Base-by-base conservation (phyloP, 2,888 invertebrate genomes). In the Mayetiola destructor region DNA sequence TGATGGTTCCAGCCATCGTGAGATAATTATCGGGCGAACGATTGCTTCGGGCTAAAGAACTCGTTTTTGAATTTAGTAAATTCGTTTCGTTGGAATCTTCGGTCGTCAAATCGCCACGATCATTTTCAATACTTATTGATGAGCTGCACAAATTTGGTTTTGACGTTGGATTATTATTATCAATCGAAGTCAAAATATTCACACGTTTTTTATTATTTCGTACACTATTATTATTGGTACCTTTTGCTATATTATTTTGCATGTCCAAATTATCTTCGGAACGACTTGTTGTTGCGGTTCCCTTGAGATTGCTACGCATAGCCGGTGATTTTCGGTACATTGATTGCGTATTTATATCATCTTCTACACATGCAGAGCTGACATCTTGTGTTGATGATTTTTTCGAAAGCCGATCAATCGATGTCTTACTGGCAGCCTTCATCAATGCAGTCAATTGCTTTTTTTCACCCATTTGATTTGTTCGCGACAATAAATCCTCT, bases 1-100 rank as follows among this genome's bases (percentile, higher is more conserved):
- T 84, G 10, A 85, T 82, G 9, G 85, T 85, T 6, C 85, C 85
- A 1, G 80, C 80, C 80, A 81, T 80, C 2, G 83, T 84, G 52
- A 84, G 72, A 64, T 81, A 82, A 21, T 77, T 75, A 61, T 80
- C 80, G 64, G 73, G 48, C 14, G 27, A 48, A n/a, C 48, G 48
- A n/a, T n/a, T n/a, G 2, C 75, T 2, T 75, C 48, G 48, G 5
- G 48, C 27, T 27, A 48, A 48, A n/a, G 48, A 27, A 48, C 48
- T 27, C 23, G 5, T 27, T 27, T 48, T 48, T n/a, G 48, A 23
- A 48, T 48, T 48, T 12, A 48, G 27, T n/a, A 48, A n/a, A 48
- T 48, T 48, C 48, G 18, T 16, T 69, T 67, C 53, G 74, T 60
- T 27, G 3, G 37, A 21, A 14, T 14, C 20, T 10, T 23, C 39